Base-by-base conservation (phyloP, 2,797 vertebrate genomes). In the Champsocephalus esox region DNA sequence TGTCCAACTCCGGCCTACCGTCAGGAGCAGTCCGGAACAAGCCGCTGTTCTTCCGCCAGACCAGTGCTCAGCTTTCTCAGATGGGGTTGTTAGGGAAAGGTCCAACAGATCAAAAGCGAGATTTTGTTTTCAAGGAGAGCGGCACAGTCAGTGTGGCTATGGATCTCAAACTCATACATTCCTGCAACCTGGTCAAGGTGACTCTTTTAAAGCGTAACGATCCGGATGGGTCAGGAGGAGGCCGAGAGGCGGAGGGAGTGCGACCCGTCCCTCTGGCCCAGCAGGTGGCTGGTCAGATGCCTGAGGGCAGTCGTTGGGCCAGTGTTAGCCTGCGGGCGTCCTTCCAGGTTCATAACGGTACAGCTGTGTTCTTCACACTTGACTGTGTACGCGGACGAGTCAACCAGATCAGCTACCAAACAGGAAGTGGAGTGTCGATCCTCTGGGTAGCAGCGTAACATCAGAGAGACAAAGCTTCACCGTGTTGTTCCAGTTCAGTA, bases 111-210 rank as follows among this genome's bases (percentile, higher is more conserved):
- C 89, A 91, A 78, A 82, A 93, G 12, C 87, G 93, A 48, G 95
- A 96, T 75, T 96, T 99, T 55, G 62, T 95, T 73, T 97, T 99
- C 88, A 90, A 89, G 43, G 94, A 96, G 78, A 94, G 91, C 1
- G 96, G 96, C 41, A 92, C 96, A 17, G 96, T 93, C 66, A 96
- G 90, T 4, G 34, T 97, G 65, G 93, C 94, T 9, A 92, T 98
- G 85, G 94, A 96, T 77, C 89, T 98, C 70, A 97, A 95, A 87
- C 92, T 97, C 63, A 98, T 98, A 78, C 96, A 97, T 77, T 98
- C 96, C 0, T 97, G 96, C 90, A 96, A 65, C 76, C 64, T 96
- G 76, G 81, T 98, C 52, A 96, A 95, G 88, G 91, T 97, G 60
- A 95, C 95, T 76, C 94, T 97, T 62, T 93, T 94, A 21, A 92